Percentiles rank a stretch among this genome's conserved stretches.
phyloP scores from a whole-genome alignment of 2,113 vertebrate species.

The Hippocampus zosterae region DNA sequence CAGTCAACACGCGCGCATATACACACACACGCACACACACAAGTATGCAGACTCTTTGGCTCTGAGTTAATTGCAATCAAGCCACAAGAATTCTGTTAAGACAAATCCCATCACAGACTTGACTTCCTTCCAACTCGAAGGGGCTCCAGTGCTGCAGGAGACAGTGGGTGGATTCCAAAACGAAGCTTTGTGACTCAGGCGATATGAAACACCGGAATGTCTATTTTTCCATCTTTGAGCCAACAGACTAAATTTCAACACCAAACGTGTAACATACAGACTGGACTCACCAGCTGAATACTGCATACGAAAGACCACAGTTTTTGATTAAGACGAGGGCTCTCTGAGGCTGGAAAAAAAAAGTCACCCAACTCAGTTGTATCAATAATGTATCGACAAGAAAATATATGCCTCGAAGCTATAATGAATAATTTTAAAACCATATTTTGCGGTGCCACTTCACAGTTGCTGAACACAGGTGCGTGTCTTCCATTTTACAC shows the following conservation, averaged over 20 bases:
- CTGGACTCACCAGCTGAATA: not conserved
- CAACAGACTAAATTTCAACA: conserved; percentile 25
- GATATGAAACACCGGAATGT: conserved; percentile 18
- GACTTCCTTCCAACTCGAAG: conserved; percentile 55
- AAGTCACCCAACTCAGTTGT: too few species aligned
- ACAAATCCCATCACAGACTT: conserved; percentile 43
- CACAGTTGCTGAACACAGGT: too few species aligned
- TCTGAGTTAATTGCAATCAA: conserved; percentile 36
- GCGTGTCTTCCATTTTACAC: too few species aligned
- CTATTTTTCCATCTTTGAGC: conserved; percentile 42
- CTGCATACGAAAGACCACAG: not conserved
- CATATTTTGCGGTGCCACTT: too few species aligned
- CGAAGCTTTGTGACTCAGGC: conserved; percentile 53
- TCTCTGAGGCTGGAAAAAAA: not conserved
- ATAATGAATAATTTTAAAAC: too few species aligned
- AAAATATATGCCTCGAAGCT: too few species aligned
- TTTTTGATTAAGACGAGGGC: not conserved
- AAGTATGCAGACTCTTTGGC: conserved; percentile 10
- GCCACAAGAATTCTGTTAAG: conserved; percentile 25
- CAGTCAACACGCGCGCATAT: not conserved
- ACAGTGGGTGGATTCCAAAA: conserved; percentile 52
- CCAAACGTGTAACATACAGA: conserved; percentile 18
- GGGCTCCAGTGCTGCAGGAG: conserved; percentile 49
- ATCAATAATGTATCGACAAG: too few species aligned
- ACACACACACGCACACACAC: conserved; percentile 13